Percentiles rank a stretch among this genome's conserved stretches.
These are phyloP conservation scores for Eristalinus sepulchralis DNA, from an alignment of 2,888 invertebrate genomes.

Conservation along the genomic window DNA sequence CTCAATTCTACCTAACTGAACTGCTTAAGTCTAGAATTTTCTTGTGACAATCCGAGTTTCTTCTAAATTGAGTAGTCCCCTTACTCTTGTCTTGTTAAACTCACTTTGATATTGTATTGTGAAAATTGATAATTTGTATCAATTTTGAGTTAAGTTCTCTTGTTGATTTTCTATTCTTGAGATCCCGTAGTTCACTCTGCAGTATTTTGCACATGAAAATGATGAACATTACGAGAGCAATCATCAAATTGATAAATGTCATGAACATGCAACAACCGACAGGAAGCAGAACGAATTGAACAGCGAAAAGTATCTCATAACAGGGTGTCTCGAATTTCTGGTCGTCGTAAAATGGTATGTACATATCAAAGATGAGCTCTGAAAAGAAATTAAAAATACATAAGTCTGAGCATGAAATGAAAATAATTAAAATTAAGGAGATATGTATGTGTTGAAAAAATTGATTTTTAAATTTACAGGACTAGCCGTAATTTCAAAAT, in stretches of 20 bases:
- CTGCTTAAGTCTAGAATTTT: no score
- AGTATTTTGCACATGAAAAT: constrained; percentile 52
- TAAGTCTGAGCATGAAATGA: no score
- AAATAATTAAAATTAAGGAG: no score
- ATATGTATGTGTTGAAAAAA: no score
- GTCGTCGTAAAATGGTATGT: constrained; percentile 55
- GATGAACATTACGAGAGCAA: constrained; percentile 36
- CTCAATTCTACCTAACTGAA: no score
- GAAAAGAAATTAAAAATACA: not conserved
- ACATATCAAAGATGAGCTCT: constrained; percentile 56
- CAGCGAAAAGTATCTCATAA: constrained; percentile 30
- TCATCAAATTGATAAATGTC: constrained; percentile 42
- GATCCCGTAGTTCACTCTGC: constrained; percentile 15
- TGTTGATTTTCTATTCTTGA: not conserved
- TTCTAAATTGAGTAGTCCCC: no score
- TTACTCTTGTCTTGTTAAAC: not conserved
- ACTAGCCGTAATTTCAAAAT: no score
- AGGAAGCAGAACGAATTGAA: constrained; percentile 30
- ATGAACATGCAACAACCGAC: constrained; percentile 60
- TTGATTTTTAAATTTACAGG: no score
- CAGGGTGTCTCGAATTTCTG: constrained; percentile 44
- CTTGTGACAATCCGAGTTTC: no score
- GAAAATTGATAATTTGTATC: constrained; percentile 25
- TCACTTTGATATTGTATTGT: constrained; percentile 45
- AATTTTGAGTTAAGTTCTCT: not conserved